A percentile compares a stretch with the other conserved stretches of the same genome.
phyloP scores from a whole-genome alignment of 2,888 invertebrate genomes.

The Apocheima hispidaria region DNA sequence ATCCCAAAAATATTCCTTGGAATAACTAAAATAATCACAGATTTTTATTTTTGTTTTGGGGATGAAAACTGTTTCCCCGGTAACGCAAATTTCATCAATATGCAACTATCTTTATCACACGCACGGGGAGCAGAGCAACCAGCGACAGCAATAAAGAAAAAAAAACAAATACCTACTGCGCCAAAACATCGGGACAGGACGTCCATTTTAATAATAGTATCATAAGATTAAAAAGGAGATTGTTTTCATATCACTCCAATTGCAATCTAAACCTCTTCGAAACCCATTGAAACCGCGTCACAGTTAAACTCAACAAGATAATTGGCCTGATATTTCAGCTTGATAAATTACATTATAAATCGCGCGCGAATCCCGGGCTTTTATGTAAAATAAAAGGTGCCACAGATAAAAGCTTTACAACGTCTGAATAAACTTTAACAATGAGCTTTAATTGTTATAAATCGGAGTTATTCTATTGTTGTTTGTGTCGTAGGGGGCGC shows the following conservation, averaged over 20 bases:
- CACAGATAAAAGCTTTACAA: slow-evolving; percentile 38
- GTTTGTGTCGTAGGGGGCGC: slow-evolving; percentile 21
- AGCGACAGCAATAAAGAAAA: too few relatives aligned
- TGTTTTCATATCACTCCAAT: background rate
- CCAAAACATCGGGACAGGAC: too few relatives aligned
- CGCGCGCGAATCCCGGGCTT: slow-evolving; percentile 36
- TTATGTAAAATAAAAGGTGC: slow-evolving; percentile 35
- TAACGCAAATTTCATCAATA: too few relatives aligned
- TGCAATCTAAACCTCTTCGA: slow-evolving; percentile 12
- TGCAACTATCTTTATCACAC: too few relatives aligned
- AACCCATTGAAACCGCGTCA: slow-evolving; percentile 50
- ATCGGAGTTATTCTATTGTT: slow-evolving; percentile 33
- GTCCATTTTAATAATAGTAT: too few relatives aligned
- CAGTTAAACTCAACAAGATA: slow-evolving; percentile 66
- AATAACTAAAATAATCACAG: too few relatives aligned
- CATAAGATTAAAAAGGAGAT: background rate
- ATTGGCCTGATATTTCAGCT: slow-evolving; percentile 76
- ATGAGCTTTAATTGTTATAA: slow-evolving; percentile 36
- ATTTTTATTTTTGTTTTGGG: too few relatives aligned
- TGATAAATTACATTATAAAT: slow-evolving; percentile 77
- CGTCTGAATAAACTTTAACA: slow-evolving; percentile 38
- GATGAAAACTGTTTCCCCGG: too few relatives aligned
- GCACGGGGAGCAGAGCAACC: too few relatives aligned
- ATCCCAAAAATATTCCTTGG: too few relatives aligned
- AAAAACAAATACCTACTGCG: too few relatives aligned